Base-by-base conservation (phyloP, 2,888 invertebrate genomes). In the Operophtera brumata region DNA sequence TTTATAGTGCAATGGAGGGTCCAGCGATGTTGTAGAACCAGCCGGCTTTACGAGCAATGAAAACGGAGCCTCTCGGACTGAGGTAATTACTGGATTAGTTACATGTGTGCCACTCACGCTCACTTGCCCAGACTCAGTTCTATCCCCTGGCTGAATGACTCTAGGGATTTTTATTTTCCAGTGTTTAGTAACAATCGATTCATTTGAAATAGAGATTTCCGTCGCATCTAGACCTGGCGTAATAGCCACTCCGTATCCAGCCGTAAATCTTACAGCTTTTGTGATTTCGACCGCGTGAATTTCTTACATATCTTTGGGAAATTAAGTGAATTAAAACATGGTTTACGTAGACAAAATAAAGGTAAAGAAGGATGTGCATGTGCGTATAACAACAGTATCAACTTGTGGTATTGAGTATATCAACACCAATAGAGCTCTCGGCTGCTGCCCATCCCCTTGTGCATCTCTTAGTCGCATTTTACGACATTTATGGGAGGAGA, bases 21-120 rank as follows among this genome's bases (percentile, higher is more conserved):
- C 79, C 76, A 69, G 69, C 70, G 78, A 73, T 75, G 79, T 77
- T 83, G 80, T 79, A 76, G 76, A 76, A 78, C 83, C 78, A 82
- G 86, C 77, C 73, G 75, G 78, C 77, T 88, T 86, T 86, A 88
- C 80, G 86, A 80, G 75, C 87, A 80, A 86, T 85, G 83, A 86
- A 85, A 83, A 75, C 77, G 76, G 75, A 80, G 80, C 80, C 80
- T 71, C 77, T 77, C 78, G 77, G 69, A 76, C 77, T 69, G 73
- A 77, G 75, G 80, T 84, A 82, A 86, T 86, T 86, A 86, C 79
- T 77, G 85, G 84, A 83, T 85, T 84, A 86, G 83, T 82, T 79
- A 80, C 75, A 80, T 70, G 73, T 71, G 62, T 67, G 69, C 66
- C 64, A 64, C 70, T 67, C 67, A 66, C 58, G 55, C 54, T 51